Evolutionary conservation across 2,888 invertebrate genomes (phyloP).

Genomic region (Hyles lineata): DNA sequence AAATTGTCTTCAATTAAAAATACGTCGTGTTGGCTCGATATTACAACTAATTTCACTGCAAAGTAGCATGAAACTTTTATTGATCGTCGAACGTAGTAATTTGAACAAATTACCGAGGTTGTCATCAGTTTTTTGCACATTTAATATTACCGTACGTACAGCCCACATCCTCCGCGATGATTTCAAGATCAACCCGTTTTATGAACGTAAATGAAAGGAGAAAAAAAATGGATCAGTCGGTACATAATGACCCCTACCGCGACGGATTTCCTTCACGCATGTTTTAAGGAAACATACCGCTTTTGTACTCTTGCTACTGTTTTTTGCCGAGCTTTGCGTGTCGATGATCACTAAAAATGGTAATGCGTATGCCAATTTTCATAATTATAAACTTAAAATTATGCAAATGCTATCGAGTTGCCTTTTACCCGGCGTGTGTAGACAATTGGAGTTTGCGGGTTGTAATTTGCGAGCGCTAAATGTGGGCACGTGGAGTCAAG

Average conservation of each 20-base stretch:
- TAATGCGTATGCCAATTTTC: conserved; percentile 56
- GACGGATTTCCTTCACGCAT: conserved; percentile 80
- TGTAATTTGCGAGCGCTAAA: conserved; percentile 18
- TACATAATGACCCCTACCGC: conserved; percentile 70
- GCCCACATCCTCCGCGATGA: conserved; percentile 37
- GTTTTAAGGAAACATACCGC: conserved; percentile 65
- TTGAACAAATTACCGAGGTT: neutral
- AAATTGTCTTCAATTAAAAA: no score
- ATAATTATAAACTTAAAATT: conserved; percentile 55
- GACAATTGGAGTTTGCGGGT: conserved; percentile 31
- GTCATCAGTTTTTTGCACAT: conserved; percentile 11
- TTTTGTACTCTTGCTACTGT: conserved; percentile 69
- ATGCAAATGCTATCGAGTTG: conserved; percentile 51
- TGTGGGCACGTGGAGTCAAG: conserved; percentile 20
- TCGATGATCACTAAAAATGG: conserved; percentile 69
- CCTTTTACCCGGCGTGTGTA: conserved; percentile 40
- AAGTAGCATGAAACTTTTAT: neutral
- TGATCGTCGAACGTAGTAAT: neutral
- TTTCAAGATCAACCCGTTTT: conserved; percentile 44
- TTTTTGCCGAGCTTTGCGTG: conserved; percentile 71
- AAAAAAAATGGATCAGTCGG: conserved; percentile 64
- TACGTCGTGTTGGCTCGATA: no score
- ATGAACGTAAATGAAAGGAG: conserved; percentile 37
- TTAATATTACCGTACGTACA: conserved; percentile 28
- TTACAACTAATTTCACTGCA: neutral